phyloP scores from a whole-genome alignment of 1,140 invertebrate genomes.

The Bombyx mandarina region DNA sequence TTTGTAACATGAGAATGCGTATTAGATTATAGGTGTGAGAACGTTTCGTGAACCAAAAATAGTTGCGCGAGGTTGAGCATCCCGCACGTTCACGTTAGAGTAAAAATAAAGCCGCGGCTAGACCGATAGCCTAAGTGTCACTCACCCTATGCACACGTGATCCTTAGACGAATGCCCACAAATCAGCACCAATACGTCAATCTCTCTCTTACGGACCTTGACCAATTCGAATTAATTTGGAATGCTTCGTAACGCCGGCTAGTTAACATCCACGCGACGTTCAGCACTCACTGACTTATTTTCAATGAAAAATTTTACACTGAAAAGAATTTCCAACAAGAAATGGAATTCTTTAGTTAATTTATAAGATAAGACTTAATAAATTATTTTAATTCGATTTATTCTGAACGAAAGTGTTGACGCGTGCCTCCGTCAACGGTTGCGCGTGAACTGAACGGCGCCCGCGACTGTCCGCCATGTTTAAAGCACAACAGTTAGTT shows the following conservation, averaged over 20 bases:
- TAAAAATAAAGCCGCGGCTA: slow-evolving; percentile 57
- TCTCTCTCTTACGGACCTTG: slow-evolving; percentile 38
- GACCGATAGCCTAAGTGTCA: slow-evolving; percentile 40
- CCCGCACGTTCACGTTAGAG: slow-evolving; percentile 27
- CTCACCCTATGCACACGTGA: slow-evolving; percentile 45
- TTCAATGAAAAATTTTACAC: slow-evolving; percentile 15
- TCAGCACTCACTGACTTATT: slow-evolving; percentile 35
- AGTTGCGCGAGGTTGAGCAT: slow-evolving; percentile 42
- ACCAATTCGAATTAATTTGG: slow-evolving; percentile 50
- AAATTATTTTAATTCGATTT: slow-evolving; percentile 26
- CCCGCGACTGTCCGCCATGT: slow-evolving; percentile 49
- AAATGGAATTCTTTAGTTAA: slow-evolving; percentile 13
- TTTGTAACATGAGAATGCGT: slow-evolving; percentile 50
- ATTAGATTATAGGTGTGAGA: slow-evolving; percentile 45
- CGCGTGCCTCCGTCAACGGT: slow-evolving; percentile 44
- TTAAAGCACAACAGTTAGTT: slow-evolving; percentile 53
- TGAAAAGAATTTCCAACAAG: slow-evolving; percentile 11
- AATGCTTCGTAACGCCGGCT: slow-evolving; percentile 42
- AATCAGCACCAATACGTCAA: slow-evolving; percentile 36
- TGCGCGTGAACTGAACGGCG: slow-evolving; percentile 50
- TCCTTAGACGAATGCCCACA: slow-evolving; percentile 27
- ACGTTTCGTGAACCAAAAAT: slow-evolving; percentile 55
- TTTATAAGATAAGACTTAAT: slow-evolving; percentile 12
- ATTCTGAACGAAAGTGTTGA: slow-evolving; percentile 25
- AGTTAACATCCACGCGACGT: slow-evolving; percentile 39